Evolutionary conservation across 2,888 invertebrate genomes (phyloP), one percentile per base, ranked within the genome.

Genomic region (Apocheima hispidaria): DNA sequence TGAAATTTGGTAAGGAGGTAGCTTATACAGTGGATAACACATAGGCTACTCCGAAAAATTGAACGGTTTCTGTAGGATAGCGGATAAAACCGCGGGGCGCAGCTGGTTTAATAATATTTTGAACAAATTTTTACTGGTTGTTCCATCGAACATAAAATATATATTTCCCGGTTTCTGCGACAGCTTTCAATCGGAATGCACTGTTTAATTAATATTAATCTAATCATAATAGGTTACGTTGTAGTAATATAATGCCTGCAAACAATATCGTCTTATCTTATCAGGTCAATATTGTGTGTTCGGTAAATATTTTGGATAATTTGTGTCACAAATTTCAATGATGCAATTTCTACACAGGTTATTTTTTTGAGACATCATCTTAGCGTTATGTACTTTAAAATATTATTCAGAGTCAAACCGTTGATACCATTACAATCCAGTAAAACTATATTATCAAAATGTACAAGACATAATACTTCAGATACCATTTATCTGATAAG

Each of bases 401-500:
- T 23, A 41, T 21, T 23, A 21, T 21, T 12, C 6, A 23, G 0
- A 23, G 14, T 26, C 9, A 7, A 41, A 41, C 21, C 43, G 14
- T 12, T 14, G 16, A 12, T 7, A 26, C n/a, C n/a, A 10, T 21
- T 10, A 41, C 14, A n/a, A 44, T 44, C 26, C 10, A 44, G 16
- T 16, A 10, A 28, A 44, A 28, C n/a, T 26, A 10, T 44, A 44
- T 44, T 14, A 28, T 43, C 43, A 43, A 36, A 44, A 28, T 30
- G 59, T 49, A 49, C 6, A 30, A 20, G 3, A 46, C 30, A 40
- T 41, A 40, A 28, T 23, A 44, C 41, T 18, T 9, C 18, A 48
- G 55, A 55, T 46, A 48, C 4, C 12, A 18, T 28, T 57, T 44
- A 52, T 52, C 44, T 38, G 35, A 41, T 43, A 35, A 2, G 16